Conservation (phyloP, 2,888 invertebrate species). For the Diabrotica balteata region DNA sequence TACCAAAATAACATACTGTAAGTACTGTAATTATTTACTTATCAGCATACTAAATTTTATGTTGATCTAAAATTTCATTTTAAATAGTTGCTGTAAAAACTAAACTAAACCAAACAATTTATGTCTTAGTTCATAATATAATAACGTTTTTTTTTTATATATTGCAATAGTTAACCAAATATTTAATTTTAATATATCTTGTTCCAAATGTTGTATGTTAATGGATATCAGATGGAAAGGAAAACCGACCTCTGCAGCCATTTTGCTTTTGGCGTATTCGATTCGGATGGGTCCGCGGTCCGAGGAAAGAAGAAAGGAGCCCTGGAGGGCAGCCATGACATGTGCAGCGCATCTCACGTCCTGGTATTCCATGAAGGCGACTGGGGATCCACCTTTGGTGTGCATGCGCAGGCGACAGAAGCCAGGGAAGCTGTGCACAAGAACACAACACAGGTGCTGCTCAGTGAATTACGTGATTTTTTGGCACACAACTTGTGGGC, state of each 20-base stretch:
- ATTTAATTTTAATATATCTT: too few relatives aligned
- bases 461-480: slow-evolving; percentile 46
- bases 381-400: slow-evolving; percentile 87
- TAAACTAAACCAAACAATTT: too few relatives aligned
- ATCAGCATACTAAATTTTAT: too few relatives aligned
- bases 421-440: slow-evolving; percentile 92
- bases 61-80: too few relatives aligned
- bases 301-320: slow-evolving; percentile 94
- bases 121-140: too few relatives aligned
- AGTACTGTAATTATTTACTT: too few relatives aligned
- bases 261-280: slow-evolving; percentile 98
- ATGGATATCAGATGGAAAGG: slow-evolving; percentile 11
- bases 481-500: slow-evolving; percentile 42
- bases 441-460: slow-evolving; percentile 58
- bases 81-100: too few relatives aligned
- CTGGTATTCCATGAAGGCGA: slow-evolving; percentile 98
- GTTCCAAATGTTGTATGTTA: slow-evolving; percentile 14
- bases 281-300: slow-evolving; percentile 97
- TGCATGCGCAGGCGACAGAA: slow-evolving; percentile 97
- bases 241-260: slow-evolving; percentile 74
- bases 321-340: slow-evolving; percentile 93
- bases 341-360: slow-evolving; percentile 90
- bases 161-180: too few relatives aligned
- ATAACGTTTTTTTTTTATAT: too few relatives aligned
- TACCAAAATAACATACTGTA: too few relatives aligned